Evolutionary conservation across 2,113 vertebrate genomes (phyloP), one percentile per base, ranked within the genome.

Genomic region (Callospermophilus lateralis): DNA sequence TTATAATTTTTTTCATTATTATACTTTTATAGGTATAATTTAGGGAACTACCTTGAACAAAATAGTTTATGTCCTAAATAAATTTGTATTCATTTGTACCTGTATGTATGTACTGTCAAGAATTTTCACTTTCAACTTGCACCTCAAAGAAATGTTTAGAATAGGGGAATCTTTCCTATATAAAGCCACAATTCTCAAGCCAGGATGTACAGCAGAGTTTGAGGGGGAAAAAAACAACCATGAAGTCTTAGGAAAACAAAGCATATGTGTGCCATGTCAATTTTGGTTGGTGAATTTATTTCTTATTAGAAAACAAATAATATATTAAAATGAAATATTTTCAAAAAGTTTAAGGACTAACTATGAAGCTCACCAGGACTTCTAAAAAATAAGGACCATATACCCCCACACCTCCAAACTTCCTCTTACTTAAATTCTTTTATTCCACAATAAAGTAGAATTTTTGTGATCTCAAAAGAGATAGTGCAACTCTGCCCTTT

Each of bases 71-170:
- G 24, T 84, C 30, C 32, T 90, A 45, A 58, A 77, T 73, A 92
- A 5, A 79, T 53, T 81, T 45, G 34, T 83, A 86, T 67, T 94
- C 37, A 55, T 61, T 77, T 63, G 11, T 45, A 4, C 53, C 63
- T 53, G 92, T 76, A 58, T 83, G n/a, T 70, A n/a, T 53, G 15
- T 72, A 32, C 42, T 84, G 3, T 67, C 63, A 96, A 87, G 30
- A 95, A 90, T 61, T 78, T 61, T 78, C 39, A 89, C 63, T 94
- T 84, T 96, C 24, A 70, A 17, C 81, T 90, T 32, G 11, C 20
- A 77, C 1, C 58, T 37, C 32, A 55, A 39, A 87, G 76, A 67
- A 65, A 90, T 3, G 30, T 94, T 65, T 91, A 1, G 32, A 4
- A 1, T 16, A 85, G 53, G 15, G 24, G 7, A 51, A 32, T 73